phyloP scores from a whole-genome alignment of 2,888 invertebrate species.

The Ypsolopha sequella region DNA sequence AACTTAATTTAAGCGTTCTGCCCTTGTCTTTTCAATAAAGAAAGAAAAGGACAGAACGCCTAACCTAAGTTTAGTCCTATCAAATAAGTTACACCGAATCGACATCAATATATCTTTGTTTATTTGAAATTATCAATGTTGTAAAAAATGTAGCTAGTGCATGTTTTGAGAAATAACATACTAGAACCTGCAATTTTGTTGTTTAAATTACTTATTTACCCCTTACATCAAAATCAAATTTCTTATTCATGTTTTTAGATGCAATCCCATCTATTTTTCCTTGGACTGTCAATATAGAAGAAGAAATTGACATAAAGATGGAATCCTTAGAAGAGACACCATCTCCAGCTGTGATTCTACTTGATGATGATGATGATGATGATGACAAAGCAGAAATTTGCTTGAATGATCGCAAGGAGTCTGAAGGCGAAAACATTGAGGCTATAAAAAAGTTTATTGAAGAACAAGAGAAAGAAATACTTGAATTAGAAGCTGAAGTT shows the following conservation, averaged over 20 bases:
- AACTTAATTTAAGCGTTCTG: too few species aligned
- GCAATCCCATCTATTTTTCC: constrained; percentile 81
- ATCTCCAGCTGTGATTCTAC: constrained; percentile 19
- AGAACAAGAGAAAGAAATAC: constrained; percentile 37
- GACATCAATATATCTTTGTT: too few species aligned
- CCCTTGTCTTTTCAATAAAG: too few species aligned
- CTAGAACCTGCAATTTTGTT: too few species aligned
- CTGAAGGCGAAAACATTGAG: constrained; percentile 48
- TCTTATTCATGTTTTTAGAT: constrained; percentile 42
- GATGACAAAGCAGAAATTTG: constrained; percentile 12
- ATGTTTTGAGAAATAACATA: background rate
- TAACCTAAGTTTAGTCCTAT: too few species aligned
- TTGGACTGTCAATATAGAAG: constrained; percentile 48
- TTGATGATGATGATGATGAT: constrained; percentile 11
- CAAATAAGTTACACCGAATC: too few species aligned
- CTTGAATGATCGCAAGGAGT: constrained; percentile 25
- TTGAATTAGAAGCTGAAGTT: constrained; percentile 12
- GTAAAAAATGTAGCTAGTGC: background rate
- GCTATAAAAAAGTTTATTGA: constrained; percentile 50
- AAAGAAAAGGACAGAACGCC: too few species aligned
- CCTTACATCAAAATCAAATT: background rate
- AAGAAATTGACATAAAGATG: constrained; percentile 16
- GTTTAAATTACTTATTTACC: background rate
- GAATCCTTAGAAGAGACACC: background rate
- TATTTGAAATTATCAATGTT: too few species aligned